Base-by-base conservation (phyloP, 2,797 vertebrate species). In the Amphiprion clarkii region DNA sequence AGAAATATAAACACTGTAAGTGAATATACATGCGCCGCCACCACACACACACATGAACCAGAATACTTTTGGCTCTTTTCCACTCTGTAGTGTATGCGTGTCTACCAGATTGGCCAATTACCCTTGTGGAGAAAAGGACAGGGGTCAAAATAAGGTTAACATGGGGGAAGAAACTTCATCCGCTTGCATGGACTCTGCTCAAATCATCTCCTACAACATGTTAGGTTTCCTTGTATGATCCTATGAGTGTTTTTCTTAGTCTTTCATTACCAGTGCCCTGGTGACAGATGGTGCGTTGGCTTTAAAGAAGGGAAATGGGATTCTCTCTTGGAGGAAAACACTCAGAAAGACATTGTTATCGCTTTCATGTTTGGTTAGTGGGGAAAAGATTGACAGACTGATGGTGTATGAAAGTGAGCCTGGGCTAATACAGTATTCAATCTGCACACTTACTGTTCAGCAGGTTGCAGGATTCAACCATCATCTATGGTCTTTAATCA, bases 401-500 rank as follows among this genome's bases (percentile, higher is more conserved):
- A 84, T 36, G 65, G 67, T 31, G 64, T 59, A 67, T 71, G 39
- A 76, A 77, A 44, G 67, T 59, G 51, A 79, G 72, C 29, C 44
- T 68, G 27, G 36, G 71, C 57, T 40, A 58, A 71, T 74, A 72
- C 76, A 51, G 69, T 67, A 71, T 82, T 78, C 75, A 85, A 39
- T 78, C 71, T 74, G 70, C 61, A 82, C 78, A 70, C 79, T 74
- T 82, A 53, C 23, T 71, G 74, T 88, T 89, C 79, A 67, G 77
- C 70, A 42, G 74, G 76, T 78, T 88, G 78, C 75, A 82, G 78
- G 72, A 89, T 87, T 79, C 81, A 74, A 59, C 60, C 78, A 81
- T 87, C 77, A 85, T 87, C 79, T 79, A 42, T 71, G 86, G 71
- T 86, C 77, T 90, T 89, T 90, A 91, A 93, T 93, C 81, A 93